phyloP scores from a whole-genome alignment of 2,888 invertebrate species.

The Periphyllus acericola region DNA sequence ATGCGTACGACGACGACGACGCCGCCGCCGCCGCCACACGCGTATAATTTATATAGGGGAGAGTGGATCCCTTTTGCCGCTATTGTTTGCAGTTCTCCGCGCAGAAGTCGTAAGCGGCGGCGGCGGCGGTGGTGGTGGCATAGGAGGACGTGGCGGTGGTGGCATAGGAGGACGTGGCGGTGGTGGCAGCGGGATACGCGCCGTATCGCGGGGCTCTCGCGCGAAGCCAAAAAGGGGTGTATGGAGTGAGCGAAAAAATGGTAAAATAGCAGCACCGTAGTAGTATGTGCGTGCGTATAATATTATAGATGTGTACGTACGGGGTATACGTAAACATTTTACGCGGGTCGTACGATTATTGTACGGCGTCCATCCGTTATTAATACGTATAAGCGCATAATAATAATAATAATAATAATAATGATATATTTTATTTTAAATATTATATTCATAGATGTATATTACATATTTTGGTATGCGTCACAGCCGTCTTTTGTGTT shows the following conservation, averaged over 20 bases:
- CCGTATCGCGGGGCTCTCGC: not conserved
- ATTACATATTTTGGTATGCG: too few species aligned
- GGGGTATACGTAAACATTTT: not conserved
- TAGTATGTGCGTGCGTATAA: not conserved
- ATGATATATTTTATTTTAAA: too few species aligned
- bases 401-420: too few species aligned
- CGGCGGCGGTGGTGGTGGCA: not conserved
- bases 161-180: not conserved
- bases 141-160: not conserved
- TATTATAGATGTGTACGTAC: not conserved
- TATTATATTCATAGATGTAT: too few species aligned
- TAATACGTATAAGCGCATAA: not conserved
- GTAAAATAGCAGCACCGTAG: slow-evolving; percentile 1
- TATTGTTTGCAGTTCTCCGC: slow-evolving; percentile 36
- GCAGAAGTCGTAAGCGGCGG: not conserved
- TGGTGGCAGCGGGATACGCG: not conserved
- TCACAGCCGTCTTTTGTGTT: too few species aligned
- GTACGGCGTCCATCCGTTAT: not conserved
- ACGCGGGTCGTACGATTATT: not conserved
- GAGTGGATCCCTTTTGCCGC: slow-evolving; percentile 33
- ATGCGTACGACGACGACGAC: not conserved
- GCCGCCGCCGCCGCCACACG: not conserved
- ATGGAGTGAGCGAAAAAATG: slow-evolving; percentile 14
- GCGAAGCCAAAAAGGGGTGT: slow-evolving; percentile 48
- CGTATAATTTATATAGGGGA: slow-evolving; percentile 14